Evolutionary conservation across 1,140 invertebrate species (phyloP), one percentile per base, ranked within the genome.

Genomic region (Kradibia gibbosae): DNA sequence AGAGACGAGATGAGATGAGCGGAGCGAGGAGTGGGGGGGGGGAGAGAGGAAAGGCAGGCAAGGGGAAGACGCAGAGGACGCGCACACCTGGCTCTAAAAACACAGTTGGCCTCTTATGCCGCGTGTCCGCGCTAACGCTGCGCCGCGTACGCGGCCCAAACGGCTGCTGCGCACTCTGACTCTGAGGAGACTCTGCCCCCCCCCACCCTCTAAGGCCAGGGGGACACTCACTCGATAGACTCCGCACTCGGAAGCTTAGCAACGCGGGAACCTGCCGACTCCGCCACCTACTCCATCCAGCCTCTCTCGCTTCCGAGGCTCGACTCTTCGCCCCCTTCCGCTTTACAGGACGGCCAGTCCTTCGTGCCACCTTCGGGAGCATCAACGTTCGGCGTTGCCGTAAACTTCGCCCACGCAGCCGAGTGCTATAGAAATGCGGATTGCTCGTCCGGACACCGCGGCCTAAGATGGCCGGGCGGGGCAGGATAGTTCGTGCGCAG

Each of bases 31-130:
- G 13, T n/a, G n/a, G 31, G 31, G 70, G 1, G 42, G 48, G 15
- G 34, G 70, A 1, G 31, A 65, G 79, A 70, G 42, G 28, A 28
- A 81, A 60, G 67, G 28, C 48, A 60, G 65, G 42, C 28, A 11
- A 20, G 55, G 55, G 72, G 42, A 31, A 39, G 15, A 36, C 13
- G 71, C 22, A 53, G 48, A 74, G 42, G 50, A 55, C 45, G 57
- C 28, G 80, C 80, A 77, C 80, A 80, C 78, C 78, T 80, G 78
- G 78, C 78, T 72, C 50, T 79, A 72, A 72, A 78, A 71, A 67
- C 60, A 60, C 77, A 55, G 65, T 34, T 36, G 31, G 22, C 39
- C 81, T 77, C 84, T n/a, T n/a, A 82, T 31, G 22, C 42, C n/a
- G 34, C 42, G 45, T 31, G 31, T 28, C 11, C 57, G 57, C 31